Percentiles rank a stretch among this genome's conserved stretches.
phyloP scores from a whole-genome alignment of 2,888 invertebrate genomes.

The Philereme transversata region DNA sequence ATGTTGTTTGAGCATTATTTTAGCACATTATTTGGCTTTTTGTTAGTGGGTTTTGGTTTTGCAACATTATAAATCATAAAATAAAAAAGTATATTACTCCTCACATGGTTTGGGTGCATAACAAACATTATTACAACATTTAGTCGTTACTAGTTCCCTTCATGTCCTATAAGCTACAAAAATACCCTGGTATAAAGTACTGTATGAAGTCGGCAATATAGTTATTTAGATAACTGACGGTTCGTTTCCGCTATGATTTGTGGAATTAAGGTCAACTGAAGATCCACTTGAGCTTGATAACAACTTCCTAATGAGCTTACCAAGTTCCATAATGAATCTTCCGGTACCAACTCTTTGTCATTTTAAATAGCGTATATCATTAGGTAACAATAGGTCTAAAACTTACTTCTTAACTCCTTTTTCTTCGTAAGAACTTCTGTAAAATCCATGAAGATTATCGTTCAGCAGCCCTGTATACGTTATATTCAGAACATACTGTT shows the following conservation, averaged over 20 bases:
- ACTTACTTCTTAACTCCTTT: constrained; percentile 87
- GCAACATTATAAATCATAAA: not conserved
- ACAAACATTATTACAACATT: too few relatives aligned
- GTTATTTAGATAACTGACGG: not conserved
- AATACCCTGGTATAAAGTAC: too few relatives aligned
- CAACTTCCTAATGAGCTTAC: constrained; percentile 24
- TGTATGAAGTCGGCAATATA: too few relatives aligned
- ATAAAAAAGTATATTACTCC: too few relatives aligned
- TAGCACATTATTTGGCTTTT: not conserved
- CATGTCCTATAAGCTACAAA: too few relatives aligned
- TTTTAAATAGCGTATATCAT: not conserved
- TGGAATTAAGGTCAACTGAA: constrained; percentile 17
- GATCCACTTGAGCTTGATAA: constrained; percentile 15
- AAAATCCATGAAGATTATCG: constrained; percentile 91
- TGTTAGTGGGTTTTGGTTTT: not conserved
- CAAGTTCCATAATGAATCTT: constrained; percentile 14
- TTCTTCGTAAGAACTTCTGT: constrained; percentile 90
- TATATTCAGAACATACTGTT: constrained; percentile 87
- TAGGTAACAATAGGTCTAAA: not conserved
- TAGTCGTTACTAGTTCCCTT: too few relatives aligned
- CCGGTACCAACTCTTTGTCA: constrained; percentile 7
- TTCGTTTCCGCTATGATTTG: constrained; percentile 2
- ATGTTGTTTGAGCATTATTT: not conserved
- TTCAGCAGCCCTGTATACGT: constrained; percentile 89
- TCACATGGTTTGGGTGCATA: too few relatives aligned